Evolutionary conservation across 2,113 vertebrate genomes (phyloP).

Genomic region (Ondatra zibethicus): DNA sequence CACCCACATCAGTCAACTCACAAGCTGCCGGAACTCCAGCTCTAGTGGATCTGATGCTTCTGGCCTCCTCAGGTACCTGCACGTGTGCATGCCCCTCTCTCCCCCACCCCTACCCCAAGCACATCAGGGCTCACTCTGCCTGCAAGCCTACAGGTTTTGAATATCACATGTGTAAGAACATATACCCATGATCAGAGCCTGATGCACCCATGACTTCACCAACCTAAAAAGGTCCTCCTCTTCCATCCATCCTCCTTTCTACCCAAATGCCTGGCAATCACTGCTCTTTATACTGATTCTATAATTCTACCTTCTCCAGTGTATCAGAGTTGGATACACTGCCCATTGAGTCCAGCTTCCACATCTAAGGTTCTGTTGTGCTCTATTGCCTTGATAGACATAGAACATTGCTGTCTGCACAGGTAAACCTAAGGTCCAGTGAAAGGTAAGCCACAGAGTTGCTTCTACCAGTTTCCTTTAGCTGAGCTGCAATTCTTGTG

Average conservation of each 20-base stretch:
- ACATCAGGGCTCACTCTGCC: background rate
- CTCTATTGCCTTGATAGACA: background rate
- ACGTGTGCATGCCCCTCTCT: background rate
- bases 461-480: background rate
- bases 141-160: background rate
- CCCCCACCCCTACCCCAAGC: background rate
- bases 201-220: background rate
- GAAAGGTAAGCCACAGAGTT: background rate
- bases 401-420: background rate
- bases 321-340: background rate
- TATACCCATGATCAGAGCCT: background rate
- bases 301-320: background rate
- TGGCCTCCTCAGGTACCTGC: background rate
- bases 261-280: background rate
- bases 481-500: background rate
- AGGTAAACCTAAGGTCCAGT: background rate
- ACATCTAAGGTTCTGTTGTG: background rate
- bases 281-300: background rate
- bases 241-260: background rate
- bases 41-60: background rate
- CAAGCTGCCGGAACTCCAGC: background rate
- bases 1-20: background rate
- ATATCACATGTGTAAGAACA: background rate
- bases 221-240: background rate
- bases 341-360: background rate